A percentile compares a stretch with the other conserved stretches of the same genome.
phyloP scores from a whole-genome alignment of 2,888 invertebrate genomes.

The Drosophila acutilabella region DNA sequence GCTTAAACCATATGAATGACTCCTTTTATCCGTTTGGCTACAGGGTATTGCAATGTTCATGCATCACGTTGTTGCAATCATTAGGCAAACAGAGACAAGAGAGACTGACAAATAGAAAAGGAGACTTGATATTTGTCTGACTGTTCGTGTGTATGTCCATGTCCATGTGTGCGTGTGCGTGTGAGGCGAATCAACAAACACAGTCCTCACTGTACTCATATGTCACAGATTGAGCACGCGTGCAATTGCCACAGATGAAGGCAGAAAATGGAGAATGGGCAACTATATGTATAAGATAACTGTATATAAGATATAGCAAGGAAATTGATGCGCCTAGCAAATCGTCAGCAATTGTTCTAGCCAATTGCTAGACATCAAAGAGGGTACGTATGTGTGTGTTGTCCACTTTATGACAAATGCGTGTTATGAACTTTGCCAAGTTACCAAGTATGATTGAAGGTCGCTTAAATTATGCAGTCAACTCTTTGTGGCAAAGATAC shows the following conservation, averaged over 20 bases:
- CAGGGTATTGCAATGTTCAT: conserved; percentile 48
- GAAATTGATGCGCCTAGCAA: conserved; percentile 60
- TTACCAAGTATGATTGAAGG: conserved; percentile 61
- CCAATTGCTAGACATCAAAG: conserved; percentile 54
- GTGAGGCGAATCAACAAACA: conserved; percentile 63
- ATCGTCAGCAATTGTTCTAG: conserved; percentile 67
- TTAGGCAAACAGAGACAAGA: conserved; percentile 50
- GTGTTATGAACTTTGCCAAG: conserved; percentile 55
- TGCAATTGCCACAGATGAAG: conserved; percentile 50
- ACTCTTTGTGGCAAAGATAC: conserved; percentile 65
- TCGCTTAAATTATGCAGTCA: conserved; percentile 69
- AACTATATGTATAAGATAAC: conserved; percentile 18
- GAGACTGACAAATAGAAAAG: conserved; percentile 35
- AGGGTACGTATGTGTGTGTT: neutral
- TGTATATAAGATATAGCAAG: conserved; percentile 27
- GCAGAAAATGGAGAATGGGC: neutral
- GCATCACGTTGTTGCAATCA: conserved; percentile 78
- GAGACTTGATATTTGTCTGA: conserved; percentile 11
- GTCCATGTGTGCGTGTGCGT: too few species aligned
- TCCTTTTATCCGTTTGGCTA: neutral
- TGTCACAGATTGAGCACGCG: conserved; percentile 58
- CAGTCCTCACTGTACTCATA: conserved; percentile 35
- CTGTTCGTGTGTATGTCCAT: neutral
- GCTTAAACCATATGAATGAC: neutral
- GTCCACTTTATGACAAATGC: conserved; percentile 40